phyloP scores from a whole-genome alignment of 1,140 invertebrate species.

The Drosophila saltans region DNA sequence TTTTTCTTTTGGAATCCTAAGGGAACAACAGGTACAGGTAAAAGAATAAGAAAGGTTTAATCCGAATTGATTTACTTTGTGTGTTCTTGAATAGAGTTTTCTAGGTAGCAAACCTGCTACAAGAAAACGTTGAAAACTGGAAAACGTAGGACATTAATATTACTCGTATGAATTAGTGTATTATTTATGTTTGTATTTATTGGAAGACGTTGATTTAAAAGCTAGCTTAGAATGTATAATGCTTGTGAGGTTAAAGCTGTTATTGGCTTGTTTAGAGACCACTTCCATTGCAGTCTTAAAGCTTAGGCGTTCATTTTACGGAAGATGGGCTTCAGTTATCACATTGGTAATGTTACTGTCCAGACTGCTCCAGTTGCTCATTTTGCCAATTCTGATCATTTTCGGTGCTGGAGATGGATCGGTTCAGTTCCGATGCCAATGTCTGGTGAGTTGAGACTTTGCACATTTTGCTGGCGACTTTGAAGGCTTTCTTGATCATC shows the following conservation, averaged over 20 bases:
- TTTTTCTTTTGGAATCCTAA: constrained; percentile 25
- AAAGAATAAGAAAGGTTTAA: neutral
- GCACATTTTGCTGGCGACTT: constrained; percentile 44
- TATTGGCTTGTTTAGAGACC: constrained; percentile 51
- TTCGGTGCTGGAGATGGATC: constrained; percentile 18
- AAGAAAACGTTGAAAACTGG: neutral
- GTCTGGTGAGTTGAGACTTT: constrained; percentile 30
- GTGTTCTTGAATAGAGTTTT: constrained; percentile 1
- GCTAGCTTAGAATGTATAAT: constrained; percentile 24
- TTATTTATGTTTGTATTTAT: constrained; percentile 40
- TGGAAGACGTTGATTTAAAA: constrained; percentile 59
- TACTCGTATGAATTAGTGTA: constrained; percentile 3
- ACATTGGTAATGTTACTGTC: constrained; percentile 9
- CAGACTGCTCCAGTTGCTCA: constrained; percentile 38
- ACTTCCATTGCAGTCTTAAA: constrained; percentile 46
- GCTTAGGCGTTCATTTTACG: constrained; percentile 21
- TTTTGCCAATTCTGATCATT: constrained; percentile 40
- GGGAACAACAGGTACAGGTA: neutral
- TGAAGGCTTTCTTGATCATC: constrained; percentile 50
- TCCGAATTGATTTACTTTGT: neutral
- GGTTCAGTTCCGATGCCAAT: constrained; percentile 12
- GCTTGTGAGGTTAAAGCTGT: constrained; percentile 46
- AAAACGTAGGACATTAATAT: neutral
- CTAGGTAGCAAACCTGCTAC: neutral
- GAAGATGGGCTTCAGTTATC: constrained; percentile 22